Base-by-base conservation (phyloP, 2,113 vertebrate genomes). In the Campylorhamphus procurvoides region DNA sequence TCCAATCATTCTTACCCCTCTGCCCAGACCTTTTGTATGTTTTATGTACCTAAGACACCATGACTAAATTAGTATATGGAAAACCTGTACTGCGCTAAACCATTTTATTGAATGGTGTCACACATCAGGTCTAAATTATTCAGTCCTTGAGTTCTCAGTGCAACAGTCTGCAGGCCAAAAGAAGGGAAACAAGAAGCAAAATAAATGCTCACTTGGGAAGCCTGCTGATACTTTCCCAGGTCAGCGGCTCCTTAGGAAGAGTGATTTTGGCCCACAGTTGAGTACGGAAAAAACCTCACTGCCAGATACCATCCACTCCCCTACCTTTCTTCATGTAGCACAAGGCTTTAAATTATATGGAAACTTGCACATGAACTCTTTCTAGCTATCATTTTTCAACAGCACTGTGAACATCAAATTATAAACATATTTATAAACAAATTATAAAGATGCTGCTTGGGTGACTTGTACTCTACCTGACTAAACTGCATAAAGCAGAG, bases 61-160 rank as follows among this genome's bases (percentile, higher is more conserved):
- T 1, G 4, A 7, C 10, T 78, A 40, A 74, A 56, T 44, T 44
- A 72, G 44, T 44, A 53, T 33, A 79, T 64, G n/a, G n/a, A 91
- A 89, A 90, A 52, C 22, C 18, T 80, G 22, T 14, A 55, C 14
- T 60, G 66, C 50, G 55, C 37, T 67, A 92, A 92, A 73, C 35
- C 11, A 68, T 72, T 60, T 71, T 53, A 40, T 55, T 56, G 37
- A 28, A 39, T 66, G 15, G 62, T 73, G 50, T 79, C 58, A 73
- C 49, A 69, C 28, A 89, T 40, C 68, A 87, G 39, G 27, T 31
- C 68, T 63, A n/a, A 90, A 69, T 90, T 81, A 80, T 78, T 77
- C 68, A 77, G 79, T 58, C 37, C 40, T 75, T 63, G n/a, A 44
- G 19, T 18, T 87, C 76, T 77, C 79, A 59, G 4, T 62, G 75